A percentile compares a stretch with the other conserved stretches of the same genome.
phyloP scores from a whole-genome alignment of 2,888 invertebrate genomes.

The Mesorhabditis spiculigera region DNA sequence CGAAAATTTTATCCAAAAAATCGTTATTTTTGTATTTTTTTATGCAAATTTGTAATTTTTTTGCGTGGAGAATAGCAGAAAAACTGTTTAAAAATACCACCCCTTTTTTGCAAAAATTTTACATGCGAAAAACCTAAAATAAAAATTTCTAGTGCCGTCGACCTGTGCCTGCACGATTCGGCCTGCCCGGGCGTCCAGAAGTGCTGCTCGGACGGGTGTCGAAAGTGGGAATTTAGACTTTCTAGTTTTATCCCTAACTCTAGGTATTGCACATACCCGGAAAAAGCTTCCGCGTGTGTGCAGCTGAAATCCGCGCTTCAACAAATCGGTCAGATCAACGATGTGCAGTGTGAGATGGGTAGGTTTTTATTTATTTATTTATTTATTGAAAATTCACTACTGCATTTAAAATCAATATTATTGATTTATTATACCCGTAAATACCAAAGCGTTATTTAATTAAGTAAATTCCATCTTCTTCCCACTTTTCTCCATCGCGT shows the following conservation, averaged over 20 bases:
- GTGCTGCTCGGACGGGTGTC: constrained; percentile 54
- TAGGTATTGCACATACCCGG: constrained; percentile 27
- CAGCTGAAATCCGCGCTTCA: constrained; percentile 43
- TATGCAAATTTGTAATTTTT: neutral
- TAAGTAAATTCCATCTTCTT: neutral
- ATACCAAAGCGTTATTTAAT: too few species aligned
- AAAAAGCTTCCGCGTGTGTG: constrained; percentile 43
- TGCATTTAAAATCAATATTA: too few species aligned
- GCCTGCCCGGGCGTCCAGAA: constrained; percentile 50
- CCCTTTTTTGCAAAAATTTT: too few species aligned
- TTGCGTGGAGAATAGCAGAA: neutral
- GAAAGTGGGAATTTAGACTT: neutral
- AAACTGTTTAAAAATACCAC: neutral
- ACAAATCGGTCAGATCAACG: constrained; percentile 33
- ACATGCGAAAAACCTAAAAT: too few species aligned
- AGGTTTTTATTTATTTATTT: constrained; percentile 4
- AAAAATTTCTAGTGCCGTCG: neutral
- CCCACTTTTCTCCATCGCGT: neutral
- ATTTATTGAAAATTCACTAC: too few species aligned
- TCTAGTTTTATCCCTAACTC: too few species aligned
- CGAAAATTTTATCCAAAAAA: too few species aligned
- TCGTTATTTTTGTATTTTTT: too few species aligned
- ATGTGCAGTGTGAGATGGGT: constrained; percentile 29
- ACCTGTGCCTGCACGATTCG: constrained; percentile 37
- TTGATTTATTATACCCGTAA: too few species aligned